Conservation (phyloP, 2,888 invertebrate species). For the Xylocampa areola region DNA sequence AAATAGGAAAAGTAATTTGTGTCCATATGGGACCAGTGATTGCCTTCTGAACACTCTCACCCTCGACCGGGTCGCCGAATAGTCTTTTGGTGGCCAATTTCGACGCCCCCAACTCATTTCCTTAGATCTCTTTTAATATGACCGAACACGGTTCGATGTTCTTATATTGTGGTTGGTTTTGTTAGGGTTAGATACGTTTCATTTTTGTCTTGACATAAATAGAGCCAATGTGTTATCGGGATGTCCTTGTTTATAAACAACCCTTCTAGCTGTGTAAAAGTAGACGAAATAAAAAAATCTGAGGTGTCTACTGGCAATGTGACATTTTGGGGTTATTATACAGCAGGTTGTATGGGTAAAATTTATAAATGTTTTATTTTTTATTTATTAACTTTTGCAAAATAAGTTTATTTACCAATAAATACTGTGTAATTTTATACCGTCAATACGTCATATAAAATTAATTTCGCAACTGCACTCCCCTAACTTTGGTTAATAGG, state of each 20-base stretch:
- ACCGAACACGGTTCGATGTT: slow-evolving; percentile 60
- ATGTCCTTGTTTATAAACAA: too few species aligned
- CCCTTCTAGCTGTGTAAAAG: too few species aligned
- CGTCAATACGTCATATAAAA: background rate
- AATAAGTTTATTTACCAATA: too few species aligned
- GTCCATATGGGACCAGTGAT: slow-evolving; percentile 89
- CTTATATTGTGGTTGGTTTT: slow-evolving; percentile 63
- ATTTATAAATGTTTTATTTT: too few species aligned
- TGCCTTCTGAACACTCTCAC: slow-evolving; percentile 84
- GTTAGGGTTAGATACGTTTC: slow-evolving; percentile 59
- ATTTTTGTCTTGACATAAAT: slow-evolving; percentile 60
- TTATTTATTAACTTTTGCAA: too few species aligned
- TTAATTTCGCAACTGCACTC: slow-evolving; percentile 42
- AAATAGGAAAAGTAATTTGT: slow-evolving; percentile 87
- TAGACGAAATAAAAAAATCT: too few species aligned
- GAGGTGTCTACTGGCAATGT: too few species aligned
- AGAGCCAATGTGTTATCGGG: slow-evolving; percentile 51
- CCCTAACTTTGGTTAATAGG: slow-evolving; percentile 57
- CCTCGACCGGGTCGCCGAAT: slow-evolving; percentile 75
- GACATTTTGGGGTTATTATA: too few species aligned
- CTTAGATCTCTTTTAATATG: slow-evolving; percentile 81
- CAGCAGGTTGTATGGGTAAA: too few species aligned
- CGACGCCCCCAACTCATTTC: slow-evolving; percentile 76
- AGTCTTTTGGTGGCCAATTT: slow-evolving; percentile 83
- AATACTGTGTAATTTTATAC: too few species aligned